These are phyloP conservation scores for Andrena cerasifolii DNA, from an alignment of 1,140 invertebrate species.

Conservation along the genomic window DNA sequence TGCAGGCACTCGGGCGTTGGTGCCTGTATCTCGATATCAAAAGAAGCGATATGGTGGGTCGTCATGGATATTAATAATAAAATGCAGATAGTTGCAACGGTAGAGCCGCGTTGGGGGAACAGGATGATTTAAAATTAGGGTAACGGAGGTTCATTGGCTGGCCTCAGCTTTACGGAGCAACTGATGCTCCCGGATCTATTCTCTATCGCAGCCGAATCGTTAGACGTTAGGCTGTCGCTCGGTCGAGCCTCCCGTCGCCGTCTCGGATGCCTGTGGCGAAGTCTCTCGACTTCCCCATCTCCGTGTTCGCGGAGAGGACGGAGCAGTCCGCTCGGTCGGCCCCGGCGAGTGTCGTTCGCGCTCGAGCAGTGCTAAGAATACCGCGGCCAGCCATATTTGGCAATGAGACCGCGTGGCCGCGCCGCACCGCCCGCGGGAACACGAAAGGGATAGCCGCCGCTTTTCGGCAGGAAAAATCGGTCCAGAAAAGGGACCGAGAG, in stretches of 20 bases:
- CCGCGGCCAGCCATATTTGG: slow-evolving; percentile 68
- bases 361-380: slow-evolving; percentile 69
- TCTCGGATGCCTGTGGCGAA: slow-evolving; percentile 6
- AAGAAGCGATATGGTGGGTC: too few relatives aligned
- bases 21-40: too few relatives aligned
- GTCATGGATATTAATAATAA: too few relatives aligned
- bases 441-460: slow-evolving; percentile 47
- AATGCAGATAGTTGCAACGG: too few relatives aligned
- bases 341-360: slow-evolving; percentile 63
- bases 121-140: too few relatives aligned
- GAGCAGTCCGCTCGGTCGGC: slow-evolving; percentile 54
- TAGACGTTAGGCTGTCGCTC: too few relatives aligned
- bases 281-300: slow-evolving; percentile 5
- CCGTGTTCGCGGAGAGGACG: slow-evolving; percentile 37
- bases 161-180: too few relatives aligned
- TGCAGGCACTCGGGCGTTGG: too few relatives aligned
- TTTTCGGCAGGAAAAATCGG: slow-evolving; percentile 26
- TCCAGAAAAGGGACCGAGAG: too few relatives aligned
- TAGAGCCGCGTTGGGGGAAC: too few relatives aligned
- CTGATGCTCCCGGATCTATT: neutral
- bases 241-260: neutral
- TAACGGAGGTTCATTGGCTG: too few relatives aligned
- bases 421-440: slow-evolving; percentile 39
- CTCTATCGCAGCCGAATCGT: neutral
- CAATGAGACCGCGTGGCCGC: slow-evolving; percentile 66